Conservation (phyloP, 2,797 vertebrate genomes). For the Cossypha niveicapilla region DNA sequence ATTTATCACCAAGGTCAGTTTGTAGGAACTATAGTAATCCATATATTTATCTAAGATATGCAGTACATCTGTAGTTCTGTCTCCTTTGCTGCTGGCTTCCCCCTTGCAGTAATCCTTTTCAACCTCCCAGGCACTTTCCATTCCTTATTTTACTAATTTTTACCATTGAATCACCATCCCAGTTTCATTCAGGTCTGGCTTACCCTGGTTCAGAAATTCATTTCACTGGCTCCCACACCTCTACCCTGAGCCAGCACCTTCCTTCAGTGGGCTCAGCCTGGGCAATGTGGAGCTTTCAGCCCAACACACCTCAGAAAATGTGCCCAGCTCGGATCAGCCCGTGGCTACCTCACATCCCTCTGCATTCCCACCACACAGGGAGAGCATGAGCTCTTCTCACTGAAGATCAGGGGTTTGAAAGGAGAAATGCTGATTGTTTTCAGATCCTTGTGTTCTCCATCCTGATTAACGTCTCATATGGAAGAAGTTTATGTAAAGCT, state of each 20-base stretch:
- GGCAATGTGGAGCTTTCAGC: not conserved
- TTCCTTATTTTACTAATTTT: not conserved
- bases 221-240: not conserved
- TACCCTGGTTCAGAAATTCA: not conserved
- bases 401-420: not conserved
- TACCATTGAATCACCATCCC: not conserved
- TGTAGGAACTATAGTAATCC: not conserved
- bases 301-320: not conserved
- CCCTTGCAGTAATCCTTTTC: not conserved
- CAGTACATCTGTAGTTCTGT: not conserved
- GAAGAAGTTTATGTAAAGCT: slow-evolving; percentile 49
- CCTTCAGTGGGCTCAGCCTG: not conserved
- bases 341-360: not conserved
- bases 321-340: not conserved
- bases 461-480: slow-evolving; percentile 45
- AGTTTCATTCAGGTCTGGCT: not conserved
- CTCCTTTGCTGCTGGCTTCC: not conserved
- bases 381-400: not conserved
- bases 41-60: not conserved
- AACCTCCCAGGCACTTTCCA: not conserved
- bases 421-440: slow-evolving; percentile 35
- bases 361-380: not conserved
- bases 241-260: not conserved
- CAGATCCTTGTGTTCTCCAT: not conserved
- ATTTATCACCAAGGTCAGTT: not conserved